Evolutionary conservation across 2,888 invertebrate genomes (phyloP).

Genomic region (Polyommatus icarus): DNA sequence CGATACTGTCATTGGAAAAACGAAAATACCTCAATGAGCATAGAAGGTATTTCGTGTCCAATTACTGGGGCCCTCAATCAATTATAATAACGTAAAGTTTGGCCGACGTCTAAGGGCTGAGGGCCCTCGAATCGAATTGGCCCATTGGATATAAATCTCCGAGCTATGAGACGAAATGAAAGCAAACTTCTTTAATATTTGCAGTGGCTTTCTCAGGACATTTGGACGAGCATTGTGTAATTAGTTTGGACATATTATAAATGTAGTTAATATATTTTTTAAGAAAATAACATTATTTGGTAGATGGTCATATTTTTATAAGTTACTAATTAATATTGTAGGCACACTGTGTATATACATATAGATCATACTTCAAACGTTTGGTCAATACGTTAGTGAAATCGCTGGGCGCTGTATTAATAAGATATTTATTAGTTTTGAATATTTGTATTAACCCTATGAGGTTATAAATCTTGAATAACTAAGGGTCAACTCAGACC

Average conservation of each 20-base stretch:
- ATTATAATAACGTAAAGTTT: constrained; percentile 15
- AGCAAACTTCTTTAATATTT: constrained; percentile 19
- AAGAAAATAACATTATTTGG: too few relatives aligned
- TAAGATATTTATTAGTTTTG: too few relatives aligned
- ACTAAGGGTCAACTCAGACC: too few relatives aligned
- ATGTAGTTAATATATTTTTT: background rate
- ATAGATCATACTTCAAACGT: too few relatives aligned
- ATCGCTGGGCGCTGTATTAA: too few relatives aligned
- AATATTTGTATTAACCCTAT: too few relatives aligned
- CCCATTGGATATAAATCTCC: constrained; percentile 18
- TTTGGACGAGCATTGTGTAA: background rate
- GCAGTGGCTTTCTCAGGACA: background rate
- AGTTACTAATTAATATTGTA: too few relatives aligned
- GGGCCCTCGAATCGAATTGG: constrained; percentile 6
- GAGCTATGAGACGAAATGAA: constrained; percentile 23
- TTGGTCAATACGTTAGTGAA: too few relatives aligned
- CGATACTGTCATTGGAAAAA: constrained; percentile 11
- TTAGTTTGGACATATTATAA: background rate
- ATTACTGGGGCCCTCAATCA: constrained; percentile 23
- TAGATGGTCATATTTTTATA: too few relatives aligned
- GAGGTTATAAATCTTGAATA: too few relatives aligned
- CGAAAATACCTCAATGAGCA: constrained; percentile 3
- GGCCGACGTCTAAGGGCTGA: constrained; percentile 5
- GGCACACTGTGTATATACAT: too few relatives aligned
- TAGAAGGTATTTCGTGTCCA: constrained; percentile 24